A percentile compares a stretch with the other conserved stretches of the same genome.
phyloP scores from a whole-genome alignment of 23 tunicate genomes.

The Halocynthia roretzi region DNA sequence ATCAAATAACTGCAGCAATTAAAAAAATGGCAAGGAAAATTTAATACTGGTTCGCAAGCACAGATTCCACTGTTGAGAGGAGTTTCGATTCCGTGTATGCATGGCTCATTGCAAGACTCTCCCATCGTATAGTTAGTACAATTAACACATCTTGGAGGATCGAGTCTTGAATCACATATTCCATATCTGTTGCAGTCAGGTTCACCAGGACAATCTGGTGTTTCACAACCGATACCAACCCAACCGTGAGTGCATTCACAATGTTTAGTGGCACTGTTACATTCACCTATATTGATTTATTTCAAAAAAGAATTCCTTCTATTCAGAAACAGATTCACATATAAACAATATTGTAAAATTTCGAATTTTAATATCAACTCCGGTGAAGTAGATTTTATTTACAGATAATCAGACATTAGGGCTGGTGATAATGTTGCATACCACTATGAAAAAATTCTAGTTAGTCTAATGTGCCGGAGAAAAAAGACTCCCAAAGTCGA shows the following conservation, averaged over 20 bases:
- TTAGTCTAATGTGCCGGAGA: too few relatives aligned
- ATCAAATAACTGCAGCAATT: background rate
- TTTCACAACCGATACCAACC: conserved; percentile 25
- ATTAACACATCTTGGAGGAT: conserved; percentile 23
- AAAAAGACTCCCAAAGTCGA: too few relatives aligned
- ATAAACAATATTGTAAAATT: too few relatives aligned
- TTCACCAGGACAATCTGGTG: conserved; percentile 24
- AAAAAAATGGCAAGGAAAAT: background rate
- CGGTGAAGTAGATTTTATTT: too few relatives aligned
- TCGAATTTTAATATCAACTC: too few relatives aligned
- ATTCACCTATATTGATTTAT: background rate
- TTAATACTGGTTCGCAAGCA: conserved; percentile 1
- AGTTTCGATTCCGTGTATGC: conserved; percentile 13
- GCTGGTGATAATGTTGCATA: too few relatives aligned
- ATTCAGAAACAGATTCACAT: too few relatives aligned
- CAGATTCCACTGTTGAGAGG: conserved; percentile 17
- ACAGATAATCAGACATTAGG: too few relatives aligned
- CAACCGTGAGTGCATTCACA: conserved; percentile 22
- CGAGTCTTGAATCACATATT: conserved; percentile 17
- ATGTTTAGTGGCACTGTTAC: conserved; percentile 17
- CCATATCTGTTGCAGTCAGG: conserved; percentile 16
- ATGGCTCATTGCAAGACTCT: conserved; percentile 6
- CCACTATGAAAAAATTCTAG: too few relatives aligned
- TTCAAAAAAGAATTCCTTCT: too few relatives aligned
- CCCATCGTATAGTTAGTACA: conserved; percentile 22